Base-by-base conservation (phyloP, 2,888 invertebrate species). In the Listrodromus nycthemerus region DNA sequence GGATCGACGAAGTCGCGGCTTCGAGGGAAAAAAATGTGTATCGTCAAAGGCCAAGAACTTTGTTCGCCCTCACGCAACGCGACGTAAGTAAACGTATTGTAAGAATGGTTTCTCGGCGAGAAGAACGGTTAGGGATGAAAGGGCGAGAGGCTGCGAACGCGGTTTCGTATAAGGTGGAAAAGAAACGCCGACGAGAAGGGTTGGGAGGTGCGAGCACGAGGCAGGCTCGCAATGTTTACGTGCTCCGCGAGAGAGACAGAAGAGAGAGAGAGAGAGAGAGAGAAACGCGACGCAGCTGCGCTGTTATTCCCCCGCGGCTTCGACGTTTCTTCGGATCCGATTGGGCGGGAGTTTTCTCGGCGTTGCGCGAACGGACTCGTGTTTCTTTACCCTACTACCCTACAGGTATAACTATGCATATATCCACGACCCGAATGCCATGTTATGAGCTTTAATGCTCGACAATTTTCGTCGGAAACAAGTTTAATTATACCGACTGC, bases 151-250 rank as follows among this genome's bases (percentile, higher is more conserved):
- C 37, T 27, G 24, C 16, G 69, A 52, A 30, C 55, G 71, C 55
- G 27, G 71, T 71, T 50, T 24, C 24, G 8, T 37, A 66, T 24
- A 65, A 66, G 37, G 37, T 74, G 50, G 65, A 50, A 21, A 65
- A 37, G 75, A 33, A 52, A 75, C n/a, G 41, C 33, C 63, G 30
- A 48, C n/a, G 48, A 21, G 4, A 37, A 33, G 37, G 41, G 41
- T 27, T n/a, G 33, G 75, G 24, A 75, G 75, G 75, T 66, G 75
- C 65, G 52, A 52, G 52, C 50, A 75, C 63, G 63, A 50, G 33
- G 52, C 50, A 75, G 45, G n/a, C 33, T 52, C 52, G 33, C 24
- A 24, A 75, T 75, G 66, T 75, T 66, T 75, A 67, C 50, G 48
- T 45, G 50, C 24, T 48, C 16, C 5, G 24, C 24, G 6, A 30